phyloP scores from a whole-genome alignment of 2,113 vertebrate species.

The Tupaia tana region DNA sequence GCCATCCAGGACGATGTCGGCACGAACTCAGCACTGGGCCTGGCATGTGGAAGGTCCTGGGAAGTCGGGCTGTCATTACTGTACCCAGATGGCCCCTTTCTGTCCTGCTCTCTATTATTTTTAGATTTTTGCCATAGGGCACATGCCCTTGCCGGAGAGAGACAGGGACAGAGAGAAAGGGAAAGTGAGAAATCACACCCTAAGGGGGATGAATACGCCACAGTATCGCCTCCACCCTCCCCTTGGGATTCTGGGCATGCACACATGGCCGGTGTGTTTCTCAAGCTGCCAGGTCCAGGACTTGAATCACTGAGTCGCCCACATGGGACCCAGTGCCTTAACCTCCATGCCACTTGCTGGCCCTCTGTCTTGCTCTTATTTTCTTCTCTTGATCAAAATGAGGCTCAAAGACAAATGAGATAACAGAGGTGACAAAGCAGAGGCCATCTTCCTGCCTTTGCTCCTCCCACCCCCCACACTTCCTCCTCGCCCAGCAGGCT shows the following conservation, averaged over 20 bases:
- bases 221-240: too few relatives aligned
- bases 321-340: too few relatives aligned
- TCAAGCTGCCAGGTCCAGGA: too few relatives aligned
- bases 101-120: background rate
- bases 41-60: background rate
- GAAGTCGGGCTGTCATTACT: fast-evolving
- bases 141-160: too few relatives aligned
- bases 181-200: too few relatives aligned
- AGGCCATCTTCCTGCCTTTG: background rate
- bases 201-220: too few relatives aligned
- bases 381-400: background rate
- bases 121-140: too few relatives aligned
- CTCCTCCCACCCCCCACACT: background rate
- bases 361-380: background rate
- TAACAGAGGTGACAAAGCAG: background rate
- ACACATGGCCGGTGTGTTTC: too few relatives aligned
- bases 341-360: too few relatives aligned
- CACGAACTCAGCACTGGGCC: background rate
- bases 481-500: background rate
- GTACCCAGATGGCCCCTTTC: background rate
- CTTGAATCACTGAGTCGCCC: too few relatives aligned
- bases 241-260: too few relatives aligned
- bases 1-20: background rate
- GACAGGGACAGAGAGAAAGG: too few relatives aligned
- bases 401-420: background rate